Percentiles rank a stretch among this genome's conserved stretches.
Evolutionary conservation across 2,113 vertebrate genomes (phyloP).

Genomic region (Genyomyrus donnyi): DNA sequence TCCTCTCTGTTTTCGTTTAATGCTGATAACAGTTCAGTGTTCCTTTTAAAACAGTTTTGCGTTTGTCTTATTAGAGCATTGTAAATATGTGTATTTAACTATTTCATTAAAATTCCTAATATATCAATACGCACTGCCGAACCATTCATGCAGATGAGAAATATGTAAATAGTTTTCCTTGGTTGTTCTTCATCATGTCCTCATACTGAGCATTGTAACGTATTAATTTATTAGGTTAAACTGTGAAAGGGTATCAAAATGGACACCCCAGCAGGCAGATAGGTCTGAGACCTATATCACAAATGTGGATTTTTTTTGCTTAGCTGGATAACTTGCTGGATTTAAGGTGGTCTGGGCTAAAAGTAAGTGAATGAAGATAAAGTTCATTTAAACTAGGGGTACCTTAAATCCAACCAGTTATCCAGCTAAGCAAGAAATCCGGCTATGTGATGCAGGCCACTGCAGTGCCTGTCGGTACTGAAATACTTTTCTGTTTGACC

Average conservation of each 20-base stretch:
- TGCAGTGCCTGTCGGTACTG: neutral
- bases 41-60: constrained; percentile 21
- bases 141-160: neutral
- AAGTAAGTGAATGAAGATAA: neutral
- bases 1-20: neutral
- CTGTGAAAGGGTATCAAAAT: neutral
- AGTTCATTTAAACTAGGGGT: too few species aligned
- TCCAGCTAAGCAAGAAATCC: neutral
- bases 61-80: constrained; percentile 29
- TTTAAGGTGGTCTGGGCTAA: neutral
- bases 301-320: neutral
- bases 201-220: neutral
- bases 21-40: neutral
- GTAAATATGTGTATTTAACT: constrained; percentile 65
- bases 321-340: neutral
- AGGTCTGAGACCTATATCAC: neutral
- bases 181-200: neutral
- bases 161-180: neutral
- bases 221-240: neutral
- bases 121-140: neutral
- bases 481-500: neutral
- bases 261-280: neutral
- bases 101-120: constrained; percentile 51
- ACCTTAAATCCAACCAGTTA: neutral
- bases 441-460: neutral